Conservation (phyloP, 2,888 invertebrate species). For the Erpobdella octoculata region DNA sequence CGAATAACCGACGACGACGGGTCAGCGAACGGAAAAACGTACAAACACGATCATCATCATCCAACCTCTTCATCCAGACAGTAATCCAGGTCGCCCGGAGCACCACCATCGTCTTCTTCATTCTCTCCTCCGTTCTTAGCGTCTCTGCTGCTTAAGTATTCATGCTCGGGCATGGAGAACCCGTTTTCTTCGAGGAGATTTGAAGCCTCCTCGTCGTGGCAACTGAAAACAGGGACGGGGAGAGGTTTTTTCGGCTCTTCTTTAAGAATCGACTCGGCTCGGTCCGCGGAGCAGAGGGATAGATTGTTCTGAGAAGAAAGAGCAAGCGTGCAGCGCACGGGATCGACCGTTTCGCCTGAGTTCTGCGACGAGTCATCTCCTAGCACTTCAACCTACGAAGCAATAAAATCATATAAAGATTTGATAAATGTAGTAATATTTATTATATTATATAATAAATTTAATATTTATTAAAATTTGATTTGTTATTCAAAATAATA, state of each 20-base stretch:
- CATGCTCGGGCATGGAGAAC: not conserved
- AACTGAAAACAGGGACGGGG: constrained; percentile 1
- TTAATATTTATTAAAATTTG: too few relatives aligned
- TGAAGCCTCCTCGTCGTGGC: not conserved
- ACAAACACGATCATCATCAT: constrained; percentile 6
- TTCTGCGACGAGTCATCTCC: too few relatives aligned
- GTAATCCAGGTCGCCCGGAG: constrained; percentile 75
- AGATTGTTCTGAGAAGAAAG: too few relatives aligned
- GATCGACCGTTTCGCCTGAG: too few relatives aligned
- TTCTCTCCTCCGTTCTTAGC: not conserved
- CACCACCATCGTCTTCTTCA: not conserved
- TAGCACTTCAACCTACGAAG: too few relatives aligned
- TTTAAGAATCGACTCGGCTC: not conserved
- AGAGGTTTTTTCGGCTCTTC: constrained; percentile 7
- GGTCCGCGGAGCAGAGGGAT: too few relatives aligned
- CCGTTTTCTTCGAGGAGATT: not conserved
- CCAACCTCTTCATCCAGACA: constrained; percentile 85
- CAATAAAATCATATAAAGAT: too few relatives aligned
- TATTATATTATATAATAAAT: too few relatives aligned
- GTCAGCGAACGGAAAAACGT: not conserved
- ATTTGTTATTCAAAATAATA: too few relatives aligned
- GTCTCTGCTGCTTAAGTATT: not conserved
- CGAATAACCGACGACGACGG: too few relatives aligned
- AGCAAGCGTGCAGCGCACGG: too few relatives aligned
- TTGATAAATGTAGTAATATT: too few relatives aligned